These are phyloP conservation scores for Lasiommata megera DNA, from an alignment of 2,888 invertebrate species.

Conservation along the genomic window DNA sequence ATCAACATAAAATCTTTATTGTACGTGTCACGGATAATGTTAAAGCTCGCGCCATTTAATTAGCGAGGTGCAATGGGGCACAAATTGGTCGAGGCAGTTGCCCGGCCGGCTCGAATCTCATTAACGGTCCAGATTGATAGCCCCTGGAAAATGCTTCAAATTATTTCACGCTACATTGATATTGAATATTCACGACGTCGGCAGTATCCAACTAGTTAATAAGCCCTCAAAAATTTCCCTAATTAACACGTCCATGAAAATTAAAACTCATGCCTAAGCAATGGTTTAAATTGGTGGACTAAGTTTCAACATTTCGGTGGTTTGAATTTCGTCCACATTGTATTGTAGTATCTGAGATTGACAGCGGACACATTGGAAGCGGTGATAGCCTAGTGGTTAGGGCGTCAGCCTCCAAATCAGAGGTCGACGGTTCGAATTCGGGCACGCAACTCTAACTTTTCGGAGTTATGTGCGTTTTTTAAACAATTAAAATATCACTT, in stretches of 20 bases:
- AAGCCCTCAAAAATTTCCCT: conserved; percentile 25
- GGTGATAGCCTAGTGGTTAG: too few relatives aligned
- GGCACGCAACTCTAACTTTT: too few relatives aligned
- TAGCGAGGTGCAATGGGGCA: conserved; percentile 64
- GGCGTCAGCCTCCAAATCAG: too few relatives aligned
- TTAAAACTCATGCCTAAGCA: conserved; percentile 1
- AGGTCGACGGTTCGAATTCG: too few relatives aligned
- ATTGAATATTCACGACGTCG: conserved; percentile 60
- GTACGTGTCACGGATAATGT: conserved; percentile 25
- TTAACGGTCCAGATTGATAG: conserved; percentile 73
- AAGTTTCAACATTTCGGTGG: too few relatives aligned
- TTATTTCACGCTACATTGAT: conserved; percentile 74
- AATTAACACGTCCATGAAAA: conserved; percentile 17
- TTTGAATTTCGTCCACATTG: too few relatives aligned
- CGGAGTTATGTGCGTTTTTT: too few relatives aligned
- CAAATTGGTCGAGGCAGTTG: conserved; percentile 68
- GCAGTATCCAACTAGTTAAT: conserved; percentile 34
- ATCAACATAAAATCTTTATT: conserved; percentile 28
- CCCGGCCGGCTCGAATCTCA: conserved; percentile 69
- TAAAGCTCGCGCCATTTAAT: conserved; percentile 53
- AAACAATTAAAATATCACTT: too few relatives aligned
- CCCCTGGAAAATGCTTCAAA: conserved; percentile 70
- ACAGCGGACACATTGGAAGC: too few relatives aligned
- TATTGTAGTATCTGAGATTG: too few relatives aligned
- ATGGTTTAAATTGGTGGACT: neutral